Percentiles rank a stretch among this genome's conserved stretches.
phyloP scores from a whole-genome alignment of 2,113 vertebrate genomes.

The Vimba vimba region DNA sequence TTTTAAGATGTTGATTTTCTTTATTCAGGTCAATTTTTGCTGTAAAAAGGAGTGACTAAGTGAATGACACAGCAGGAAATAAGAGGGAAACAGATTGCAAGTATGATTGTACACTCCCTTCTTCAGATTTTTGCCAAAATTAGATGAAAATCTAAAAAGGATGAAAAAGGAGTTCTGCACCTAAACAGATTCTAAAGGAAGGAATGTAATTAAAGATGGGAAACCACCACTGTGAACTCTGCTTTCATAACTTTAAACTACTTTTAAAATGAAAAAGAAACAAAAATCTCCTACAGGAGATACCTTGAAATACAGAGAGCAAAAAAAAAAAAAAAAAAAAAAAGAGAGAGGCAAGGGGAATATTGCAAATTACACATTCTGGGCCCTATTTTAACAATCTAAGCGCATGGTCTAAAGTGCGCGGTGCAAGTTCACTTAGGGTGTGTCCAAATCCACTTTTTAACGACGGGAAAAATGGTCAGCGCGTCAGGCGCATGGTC shows the following conservation, averaged over 20 bases:
- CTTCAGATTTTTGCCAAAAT: background rate
- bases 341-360: background rate
- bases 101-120: background rate
- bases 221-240: background rate
- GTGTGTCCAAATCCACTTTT: too few relatives aligned
- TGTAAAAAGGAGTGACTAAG: background rate
- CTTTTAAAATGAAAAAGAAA: background rate
- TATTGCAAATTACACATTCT: background rate
- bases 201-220: background rate
- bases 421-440: too few relatives aligned
- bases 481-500: too few relatives aligned
- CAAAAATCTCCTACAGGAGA: background rate
- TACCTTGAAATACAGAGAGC: background rate
- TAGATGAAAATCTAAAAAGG: conserved; percentile 23
- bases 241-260: background rate
- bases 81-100: background rate
- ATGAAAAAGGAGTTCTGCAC: conserved; percentile 14
- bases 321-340: background rate
- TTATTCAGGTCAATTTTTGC: background rate
- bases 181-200: conserved; percentile 2
- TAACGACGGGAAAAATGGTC: too few relatives aligned
- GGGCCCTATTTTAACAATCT: too few relatives aligned
- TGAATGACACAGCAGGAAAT: background rate
- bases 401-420: too few relatives aligned
- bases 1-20: background rate